These are phyloP conservation scores for Chrysopa pallens DNA, from an alignment of 1,140 invertebrate species.

Conservation along the genomic window DNA sequence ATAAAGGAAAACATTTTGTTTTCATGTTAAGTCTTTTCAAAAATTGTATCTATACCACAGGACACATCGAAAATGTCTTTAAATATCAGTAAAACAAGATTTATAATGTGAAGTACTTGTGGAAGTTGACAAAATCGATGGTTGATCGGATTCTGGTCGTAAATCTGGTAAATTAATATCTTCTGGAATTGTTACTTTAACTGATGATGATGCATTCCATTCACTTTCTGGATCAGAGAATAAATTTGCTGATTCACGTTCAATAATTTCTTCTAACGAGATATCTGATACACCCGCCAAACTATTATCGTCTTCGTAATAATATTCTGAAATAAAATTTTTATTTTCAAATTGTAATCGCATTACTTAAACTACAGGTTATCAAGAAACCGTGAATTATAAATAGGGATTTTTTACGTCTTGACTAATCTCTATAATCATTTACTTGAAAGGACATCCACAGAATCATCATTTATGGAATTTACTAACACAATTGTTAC, in stretches of 20 bases:
- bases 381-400: conserved; percentile 2
- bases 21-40: too few species aligned
- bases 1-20: too few species aligned
- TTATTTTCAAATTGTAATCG: background rate
- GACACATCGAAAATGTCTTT: too few species aligned
- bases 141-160: conserved; percentile 28
- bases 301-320: conserved; percentile 11
- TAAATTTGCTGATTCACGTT: conserved; percentile 23
- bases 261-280: conserved; percentile 25
- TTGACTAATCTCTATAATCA: conserved; percentile 4
- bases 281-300: conserved; percentile 23
- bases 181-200: conserved; percentile 17
- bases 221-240: conserved; percentile 40
- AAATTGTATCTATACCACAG: too few species aligned
- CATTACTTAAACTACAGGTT: conserved; percentile 4
- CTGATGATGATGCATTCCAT: conserved; percentile 22
- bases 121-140: conserved; percentile 4
- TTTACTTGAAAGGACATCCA: conserved; percentile 1
- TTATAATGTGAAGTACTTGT: background rate
- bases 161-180: conserved; percentile 14
- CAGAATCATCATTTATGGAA: background rate
- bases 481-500: conserved; percentile 5
- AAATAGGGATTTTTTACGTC: conserved; percentile 6
- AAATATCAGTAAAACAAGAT: too few species aligned
- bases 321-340: conserved; percentile 3